Evolutionary conservation across 2,113 vertebrate genomes (phyloP), one percentile per base, ranked within the genome.

Genomic region (Dinomys branickii): DNA sequence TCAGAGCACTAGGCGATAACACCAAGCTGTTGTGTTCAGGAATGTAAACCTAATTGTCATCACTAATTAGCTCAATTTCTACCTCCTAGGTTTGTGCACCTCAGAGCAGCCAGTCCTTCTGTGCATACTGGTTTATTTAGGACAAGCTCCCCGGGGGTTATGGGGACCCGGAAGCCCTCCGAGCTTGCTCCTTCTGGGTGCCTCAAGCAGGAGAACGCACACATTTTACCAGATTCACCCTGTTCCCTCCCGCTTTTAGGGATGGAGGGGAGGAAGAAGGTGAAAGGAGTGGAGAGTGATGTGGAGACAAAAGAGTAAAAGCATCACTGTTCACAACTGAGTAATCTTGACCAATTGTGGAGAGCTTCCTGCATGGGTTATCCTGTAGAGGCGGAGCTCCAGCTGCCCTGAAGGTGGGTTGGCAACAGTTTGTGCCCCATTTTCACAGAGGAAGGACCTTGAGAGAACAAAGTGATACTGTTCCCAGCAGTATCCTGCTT

Each of bases 1-100:
- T 88, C 78, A 5, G 50, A 35, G 59, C 89, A 50, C 1, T 2
- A 12, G 12, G 83, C 50, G 50, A 0, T 14, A 38, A 56, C 5
- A 30, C 38, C 85, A 83, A 82, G 82, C n/a, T 44, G 44, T 30
- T 50, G 65, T 78, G 71, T 83, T 61, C 78, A 73, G 88, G 82
- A 92, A 89, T 38, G 73, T 56, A 47, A 56, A 86, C n/a, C 54
- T 91, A 75, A 91, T 35, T 77, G 75, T 35, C 30, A 89, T 50
- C 56, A 69, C 86, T 54, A 47, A 95, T 90, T 83, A 87, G 83
- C 87, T 97, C 56, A 77, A 93, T 85, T 95, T 81, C 75, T 38
- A 26, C 73, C 44, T 75, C 59, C 73, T 63, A 38, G 88, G 52
- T 54, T 78, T 14, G 7, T 44, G 65, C 10, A 75, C 54, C 35